phyloP scores from a whole-genome alignment of 2,113 vertebrate species.

The Montifringilla adamsi region DNA sequence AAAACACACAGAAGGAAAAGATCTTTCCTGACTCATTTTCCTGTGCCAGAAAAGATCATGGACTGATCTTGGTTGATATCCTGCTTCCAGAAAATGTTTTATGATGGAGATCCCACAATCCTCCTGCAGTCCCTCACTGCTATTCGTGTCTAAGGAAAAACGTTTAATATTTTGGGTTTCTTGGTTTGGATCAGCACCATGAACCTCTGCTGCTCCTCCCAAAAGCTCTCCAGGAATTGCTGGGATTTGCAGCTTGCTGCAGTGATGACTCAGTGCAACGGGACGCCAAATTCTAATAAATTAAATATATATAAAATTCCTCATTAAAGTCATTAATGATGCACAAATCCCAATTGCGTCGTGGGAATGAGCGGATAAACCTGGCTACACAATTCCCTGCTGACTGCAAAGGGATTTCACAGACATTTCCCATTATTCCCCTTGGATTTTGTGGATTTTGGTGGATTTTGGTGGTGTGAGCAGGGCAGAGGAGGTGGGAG shows the following conservation, averaged over 20 bases:
- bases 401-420: neutral
- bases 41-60: neutral
- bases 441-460: neutral
- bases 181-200: neutral
- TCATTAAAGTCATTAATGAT: neutral
- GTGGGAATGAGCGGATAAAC: neutral
- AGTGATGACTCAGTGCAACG: neutral
- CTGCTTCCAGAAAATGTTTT: neutral
- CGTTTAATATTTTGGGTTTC: neutral
- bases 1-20: neutral
- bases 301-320: neutral
- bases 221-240: neutral
- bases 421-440: neutral
- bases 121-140: neutral
- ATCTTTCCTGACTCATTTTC: neutral
- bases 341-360: neutral
- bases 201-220: neutral
- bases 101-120: fast-evolving
- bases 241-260: neutral
- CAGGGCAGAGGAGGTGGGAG: neutral
- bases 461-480: neutral
- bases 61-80: neutral
- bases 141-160: neutral
- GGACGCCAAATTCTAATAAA: too few relatives aligned
- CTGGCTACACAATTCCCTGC: fast-evolving